Evolutionary conservation across 2,888 invertebrate species (phyloP), one percentile per base, ranked within the genome.

Genomic region (Osmoderma eremita): DNA sequence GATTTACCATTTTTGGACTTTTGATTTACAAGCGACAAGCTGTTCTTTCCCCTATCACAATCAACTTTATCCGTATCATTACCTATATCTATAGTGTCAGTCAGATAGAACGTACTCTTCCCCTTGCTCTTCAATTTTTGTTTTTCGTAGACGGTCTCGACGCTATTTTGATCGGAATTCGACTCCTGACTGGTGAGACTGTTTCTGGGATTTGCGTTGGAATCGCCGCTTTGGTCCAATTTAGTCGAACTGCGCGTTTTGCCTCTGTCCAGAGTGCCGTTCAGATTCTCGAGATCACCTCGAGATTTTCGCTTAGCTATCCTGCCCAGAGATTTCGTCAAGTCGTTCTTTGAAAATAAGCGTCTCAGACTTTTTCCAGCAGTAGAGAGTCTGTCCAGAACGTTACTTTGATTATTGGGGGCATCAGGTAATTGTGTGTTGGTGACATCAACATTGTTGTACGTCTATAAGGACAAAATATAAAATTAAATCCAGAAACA

Each of bases 101-200:
- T 89, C 73, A 91, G 79, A 76, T 91, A 91, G 79, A 91, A 91
- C 0, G 90, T 91, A 54, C 91, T 91, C 71, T 88, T 87, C 0
- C 88, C 75, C 71, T 78, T 78, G 50, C 71, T 73, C 67, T 51
- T 86, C 83, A 70, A 50, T 53, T 66, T 61, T 24, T 68, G 68
- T 13, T 69, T 71, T 58, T 74, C 69, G 56, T 69, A 69, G 38
- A 38, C 38, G 63, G 51, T 13, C n/a, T 67, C 54, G 36, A 50
- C 30, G 48, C 51, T 22, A 48, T 48, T 49, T 36, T 61, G 39
- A 36, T 49, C 49, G 12, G 36, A 51, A 36, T 68, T 17, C 42
- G 68, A 41, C 8, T 53, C 58, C 53, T 56, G 65, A 39, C 65
- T 65, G 39, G 65, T 54, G 13, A 56, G 39, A 38, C 65, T 65